These are phyloP conservation scores for Gouania willdenowi DNA, from an alignment of 2,797 vertebrate genomes.

Conservation along the genomic window DNA sequence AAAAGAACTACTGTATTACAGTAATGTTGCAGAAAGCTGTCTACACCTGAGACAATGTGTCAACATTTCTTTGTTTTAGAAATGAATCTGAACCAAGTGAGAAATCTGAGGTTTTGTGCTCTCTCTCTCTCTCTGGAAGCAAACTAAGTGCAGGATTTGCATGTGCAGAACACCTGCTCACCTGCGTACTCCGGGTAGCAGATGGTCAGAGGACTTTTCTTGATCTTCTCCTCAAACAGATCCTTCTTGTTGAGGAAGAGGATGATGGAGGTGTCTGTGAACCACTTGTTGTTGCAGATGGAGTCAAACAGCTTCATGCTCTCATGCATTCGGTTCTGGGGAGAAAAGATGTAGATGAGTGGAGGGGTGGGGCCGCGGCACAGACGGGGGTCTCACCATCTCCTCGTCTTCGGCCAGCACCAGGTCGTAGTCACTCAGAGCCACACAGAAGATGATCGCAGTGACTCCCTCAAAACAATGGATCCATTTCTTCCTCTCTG, in stretches of 20 bases:
- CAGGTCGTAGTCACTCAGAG: slow-evolving; percentile 96
- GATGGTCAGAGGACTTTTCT: slow-evolving; percentile 94
- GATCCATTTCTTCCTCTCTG: slow-evolving; percentile 99
- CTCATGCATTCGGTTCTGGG: slow-evolving; percentile 99
- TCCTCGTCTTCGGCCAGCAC: slow-evolving; percentile 98
- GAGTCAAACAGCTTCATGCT: slow-evolving; percentile 99
- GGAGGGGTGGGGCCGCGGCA: too few relatives aligned
- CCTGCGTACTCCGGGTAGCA: slow-evolving; percentile 97
- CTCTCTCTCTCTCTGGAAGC: too few relatives aligned
- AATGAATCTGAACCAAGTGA: too few relatives aligned
- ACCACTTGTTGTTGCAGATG: slow-evolving; percentile 99
- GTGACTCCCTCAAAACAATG: slow-evolving; percentile 99
- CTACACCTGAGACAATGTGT: too few relatives aligned
- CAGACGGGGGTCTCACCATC: slow-evolving; percentile 76
- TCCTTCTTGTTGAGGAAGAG: slow-evolving; percentile 99
- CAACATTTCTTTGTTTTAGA: too few relatives aligned
- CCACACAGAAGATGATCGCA: slow-evolving; percentile 98
- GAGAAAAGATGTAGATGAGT: background rate
- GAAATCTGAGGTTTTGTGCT: too few relatives aligned
- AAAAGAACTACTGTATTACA: too few relatives aligned
- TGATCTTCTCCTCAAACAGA: slow-evolving; percentile 98
- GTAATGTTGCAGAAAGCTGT: too few relatives aligned
- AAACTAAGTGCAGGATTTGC: slow-evolving; percentile 18
- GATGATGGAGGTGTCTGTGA: slow-evolving; percentile 98
- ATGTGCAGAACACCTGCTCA: slow-evolving; percentile 43